Evolutionary conservation across 92 coral and sea anemone species (phyloP).

Genomic region (Montipora capitata): DNA sequence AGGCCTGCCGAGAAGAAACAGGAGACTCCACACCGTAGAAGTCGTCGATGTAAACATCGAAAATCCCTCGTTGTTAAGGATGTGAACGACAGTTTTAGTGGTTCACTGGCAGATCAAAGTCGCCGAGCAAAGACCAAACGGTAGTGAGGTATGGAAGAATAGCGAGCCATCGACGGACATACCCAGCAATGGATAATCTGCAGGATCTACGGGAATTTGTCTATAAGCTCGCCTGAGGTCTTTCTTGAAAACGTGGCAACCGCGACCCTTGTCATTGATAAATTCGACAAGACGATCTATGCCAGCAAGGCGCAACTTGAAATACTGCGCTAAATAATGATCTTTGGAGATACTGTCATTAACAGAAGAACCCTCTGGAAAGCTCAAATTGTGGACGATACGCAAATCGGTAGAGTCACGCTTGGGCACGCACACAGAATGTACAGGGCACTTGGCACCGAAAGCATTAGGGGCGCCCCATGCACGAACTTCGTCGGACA

Average conservation of each 20-base stretch:
- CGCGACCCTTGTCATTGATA: constrained; percentile 43
- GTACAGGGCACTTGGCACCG: constrained; percentile 34
- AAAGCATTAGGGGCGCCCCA: constrained; percentile 30
- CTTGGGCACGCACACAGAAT: constrained; percentile 55
- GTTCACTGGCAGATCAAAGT: constrained; percentile 54
- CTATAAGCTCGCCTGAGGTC: constrained; percentile 46
- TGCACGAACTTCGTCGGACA: constrained; percentile 33
- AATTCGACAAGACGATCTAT: constrained; percentile 39
- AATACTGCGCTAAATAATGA: constrained; percentile 34
- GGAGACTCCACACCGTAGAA: constrained; percentile 44
- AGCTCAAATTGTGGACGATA: constrained; percentile 61
- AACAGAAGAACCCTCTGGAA: constrained; percentile 50
- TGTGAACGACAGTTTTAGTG: constrained; percentile 45
- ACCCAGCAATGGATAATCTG: constrained; percentile 37
- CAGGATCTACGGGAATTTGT: constrained; percentile 56
- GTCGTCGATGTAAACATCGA: constrained; percentile 51
- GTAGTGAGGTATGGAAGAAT: constrained; percentile 24
- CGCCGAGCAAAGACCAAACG: constrained; percentile 48
- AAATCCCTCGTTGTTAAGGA: constrained; percentile 37
- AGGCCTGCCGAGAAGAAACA: constrained; percentile 28
- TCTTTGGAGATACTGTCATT: constrained; percentile 61
- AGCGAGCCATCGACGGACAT: neutral
- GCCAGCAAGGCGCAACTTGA: constrained; percentile 56
- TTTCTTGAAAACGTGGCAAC: constrained; percentile 70
- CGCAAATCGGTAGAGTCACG: constrained; percentile 58